A percentile compares a stretch with the other conserved stretches of the same genome.
Evolutionary conservation across 2,888 invertebrate species (phyloP).

Genomic region (Caenorhabditis afra): DNA sequence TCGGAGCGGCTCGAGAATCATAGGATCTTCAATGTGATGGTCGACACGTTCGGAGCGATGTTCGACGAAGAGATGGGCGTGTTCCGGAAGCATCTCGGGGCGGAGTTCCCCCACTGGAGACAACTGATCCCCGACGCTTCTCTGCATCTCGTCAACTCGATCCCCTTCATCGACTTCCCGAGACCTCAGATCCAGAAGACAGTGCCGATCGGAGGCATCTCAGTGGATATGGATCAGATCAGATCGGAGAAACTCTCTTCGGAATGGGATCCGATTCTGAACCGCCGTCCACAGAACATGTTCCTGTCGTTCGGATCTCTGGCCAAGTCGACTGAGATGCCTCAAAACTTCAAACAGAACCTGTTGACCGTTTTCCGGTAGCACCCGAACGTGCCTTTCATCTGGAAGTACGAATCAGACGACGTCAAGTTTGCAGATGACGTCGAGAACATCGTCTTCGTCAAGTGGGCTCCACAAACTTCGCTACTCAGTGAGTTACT

Average conservation of each 20-base stretch:
- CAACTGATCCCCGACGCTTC: conserved; percentile 25
- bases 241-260: neutral
- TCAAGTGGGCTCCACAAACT: conserved; percentile 49
- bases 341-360: conserved; percentile 21
- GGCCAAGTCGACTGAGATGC: conserved; percentile 26
- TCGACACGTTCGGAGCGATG: neutral
- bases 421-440: conserved; percentile 30
- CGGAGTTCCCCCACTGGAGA: conserved; percentile 25
- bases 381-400: conserved; percentile 44
- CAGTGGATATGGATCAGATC: conserved; percentile 34
- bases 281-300: conserved; percentile 26
- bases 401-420: conserved; percentile 56
- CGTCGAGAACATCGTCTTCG: conserved; percentile 37
- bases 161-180: conserved; percentile 60
- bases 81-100: conserved; percentile 13
- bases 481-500: conserved; percentile 29
- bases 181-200: conserved; percentile 51
- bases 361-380: conserved; percentile 12
- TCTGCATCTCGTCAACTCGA: conserved; percentile 31
- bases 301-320: conserved; percentile 39
- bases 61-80: conserved; percentile 31
- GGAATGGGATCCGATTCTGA: conserved; percentile 22
- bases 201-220: conserved; percentile 44
- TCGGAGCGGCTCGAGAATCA: conserved; percentile 29
- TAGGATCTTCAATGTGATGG: conserved; percentile 10